Percentiles rank a stretch among this genome's conserved stretches.
These are phyloP conservation scores for Pseudopodoces humilis DNA, from an alignment of 2,113 vertebrate species.

Conservation along the genomic window DNA sequence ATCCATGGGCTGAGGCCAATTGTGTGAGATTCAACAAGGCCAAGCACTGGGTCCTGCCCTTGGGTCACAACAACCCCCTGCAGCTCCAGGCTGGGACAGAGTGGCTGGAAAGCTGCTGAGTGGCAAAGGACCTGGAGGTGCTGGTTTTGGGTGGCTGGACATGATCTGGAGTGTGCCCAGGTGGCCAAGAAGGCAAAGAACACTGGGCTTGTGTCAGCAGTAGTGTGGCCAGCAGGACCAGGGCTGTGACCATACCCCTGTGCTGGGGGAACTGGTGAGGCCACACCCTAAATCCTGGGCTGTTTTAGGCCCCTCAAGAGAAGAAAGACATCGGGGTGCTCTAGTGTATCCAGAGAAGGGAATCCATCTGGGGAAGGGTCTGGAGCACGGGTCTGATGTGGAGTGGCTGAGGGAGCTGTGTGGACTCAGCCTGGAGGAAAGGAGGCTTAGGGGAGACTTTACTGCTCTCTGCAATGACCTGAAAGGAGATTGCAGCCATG, in stretches of 20 bases:
- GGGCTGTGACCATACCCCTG: background rate
- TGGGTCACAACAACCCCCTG: background rate
- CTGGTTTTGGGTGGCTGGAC: fast-evolving
- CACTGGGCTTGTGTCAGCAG: background rate
- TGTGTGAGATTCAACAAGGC: background rate
- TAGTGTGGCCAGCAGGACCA: background rate
- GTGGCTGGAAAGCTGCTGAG: background rate
- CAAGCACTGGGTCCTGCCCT: background rate
- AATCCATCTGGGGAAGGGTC: background rate
- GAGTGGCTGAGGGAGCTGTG: background rate
- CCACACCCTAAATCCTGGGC: fast-evolving
- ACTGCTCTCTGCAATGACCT: no score
- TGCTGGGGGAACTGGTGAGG: background rate
- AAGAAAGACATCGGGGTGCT: background rate
- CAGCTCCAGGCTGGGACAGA: background rate
- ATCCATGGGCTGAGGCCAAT: fast-evolving
- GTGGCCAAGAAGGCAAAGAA: background rate
- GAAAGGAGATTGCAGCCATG: fast-evolving
- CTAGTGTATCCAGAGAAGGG: fast-evolving
- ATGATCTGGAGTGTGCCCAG: background rate
- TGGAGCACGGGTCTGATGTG: background rate
- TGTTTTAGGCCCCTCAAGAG: background rate
- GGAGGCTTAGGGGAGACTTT: background rate
- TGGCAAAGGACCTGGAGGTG: background rate
- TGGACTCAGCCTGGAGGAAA: background rate